phyloP scores from a whole-genome alignment of 2,113 vertebrate species.

The Plecotus auritus region DNA sequence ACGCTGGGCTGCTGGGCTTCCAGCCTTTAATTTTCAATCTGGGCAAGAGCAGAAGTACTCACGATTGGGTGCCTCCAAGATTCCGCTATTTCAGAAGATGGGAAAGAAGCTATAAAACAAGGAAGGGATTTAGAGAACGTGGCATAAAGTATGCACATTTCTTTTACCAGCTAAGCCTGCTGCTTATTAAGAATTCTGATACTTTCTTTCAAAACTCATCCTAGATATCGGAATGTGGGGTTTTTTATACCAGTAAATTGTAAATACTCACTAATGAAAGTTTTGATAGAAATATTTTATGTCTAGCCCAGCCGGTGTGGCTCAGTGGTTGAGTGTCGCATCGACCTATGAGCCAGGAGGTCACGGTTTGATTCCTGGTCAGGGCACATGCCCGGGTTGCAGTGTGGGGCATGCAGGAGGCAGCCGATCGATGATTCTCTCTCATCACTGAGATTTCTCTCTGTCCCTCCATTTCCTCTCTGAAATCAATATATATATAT shows the following conservation, averaged over 20 bases:
- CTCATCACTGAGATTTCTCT: too few relatives aligned
- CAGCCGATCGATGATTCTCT: too few relatives aligned
- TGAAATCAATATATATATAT: too few relatives aligned
- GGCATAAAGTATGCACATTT: background rate
- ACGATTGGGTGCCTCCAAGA: background rate
- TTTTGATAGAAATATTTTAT: background rate
- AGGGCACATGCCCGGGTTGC: too few relatives aligned
- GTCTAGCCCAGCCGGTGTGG: too few relatives aligned
- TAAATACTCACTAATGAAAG: background rate
- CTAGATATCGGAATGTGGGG: background rate
- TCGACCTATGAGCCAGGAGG: too few relatives aligned
- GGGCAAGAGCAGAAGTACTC: background rate
- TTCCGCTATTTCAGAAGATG: background rate
- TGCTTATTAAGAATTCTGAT: background rate
- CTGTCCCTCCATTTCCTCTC: too few relatives aligned
- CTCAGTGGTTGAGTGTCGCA: too few relatives aligned
- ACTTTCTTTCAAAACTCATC: background rate
- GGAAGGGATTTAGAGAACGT: background rate
- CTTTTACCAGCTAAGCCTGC: background rate
- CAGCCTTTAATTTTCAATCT: background rate
- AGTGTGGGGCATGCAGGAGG: too few relatives aligned
- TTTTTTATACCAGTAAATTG: background rate
- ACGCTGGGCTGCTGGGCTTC: background rate
- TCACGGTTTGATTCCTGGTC: too few relatives aligned
- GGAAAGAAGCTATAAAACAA: background rate